Evolutionary conservation across 2,113 vertebrate genomes (phyloP).

Genomic region (Jacana jacana): DNA sequence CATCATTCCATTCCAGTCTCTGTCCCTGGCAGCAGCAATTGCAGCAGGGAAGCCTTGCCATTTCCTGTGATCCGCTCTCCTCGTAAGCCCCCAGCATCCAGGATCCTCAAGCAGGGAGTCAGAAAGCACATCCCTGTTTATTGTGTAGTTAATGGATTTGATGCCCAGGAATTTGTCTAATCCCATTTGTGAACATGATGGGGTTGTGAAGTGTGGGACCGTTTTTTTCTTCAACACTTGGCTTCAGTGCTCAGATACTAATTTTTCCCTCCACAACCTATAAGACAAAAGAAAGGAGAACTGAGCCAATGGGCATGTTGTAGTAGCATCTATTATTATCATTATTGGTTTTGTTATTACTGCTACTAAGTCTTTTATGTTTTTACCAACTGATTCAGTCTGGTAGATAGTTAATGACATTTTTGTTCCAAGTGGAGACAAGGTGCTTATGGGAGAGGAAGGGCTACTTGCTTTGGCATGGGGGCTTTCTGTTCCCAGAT

Average conservation of each 20-base stretch:
- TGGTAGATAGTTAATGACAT: neutral
- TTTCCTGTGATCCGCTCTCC: neutral
- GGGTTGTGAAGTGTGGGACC: neutral
- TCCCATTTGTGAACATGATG: neutral
- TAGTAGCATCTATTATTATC: neutral
- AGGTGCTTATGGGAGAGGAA: neutral
- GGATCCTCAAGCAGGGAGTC: neutral
- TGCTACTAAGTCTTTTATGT: neutral
- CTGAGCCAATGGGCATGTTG: neutral
- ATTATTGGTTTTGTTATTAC: neutral
- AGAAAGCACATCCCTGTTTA: neutral
- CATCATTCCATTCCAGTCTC: neutral
- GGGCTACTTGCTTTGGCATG: neutral
- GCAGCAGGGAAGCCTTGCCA: neutral
- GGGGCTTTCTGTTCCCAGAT: neutral
- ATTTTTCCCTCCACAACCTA: neutral
- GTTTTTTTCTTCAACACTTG: neutral
- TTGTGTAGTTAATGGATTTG: neutral
- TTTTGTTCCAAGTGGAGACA: neutral
- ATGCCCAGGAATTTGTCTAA: neutral
- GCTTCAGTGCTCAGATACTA: neutral
- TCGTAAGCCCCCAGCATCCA: accelerated
- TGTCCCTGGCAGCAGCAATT: neutral
- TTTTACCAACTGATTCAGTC: neutral
- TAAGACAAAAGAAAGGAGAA: neutral